Evolutionary conservation across 2,797 vertebrate genomes (phyloP).

Genomic region (Oreonectes daqikongensis): DNA sequence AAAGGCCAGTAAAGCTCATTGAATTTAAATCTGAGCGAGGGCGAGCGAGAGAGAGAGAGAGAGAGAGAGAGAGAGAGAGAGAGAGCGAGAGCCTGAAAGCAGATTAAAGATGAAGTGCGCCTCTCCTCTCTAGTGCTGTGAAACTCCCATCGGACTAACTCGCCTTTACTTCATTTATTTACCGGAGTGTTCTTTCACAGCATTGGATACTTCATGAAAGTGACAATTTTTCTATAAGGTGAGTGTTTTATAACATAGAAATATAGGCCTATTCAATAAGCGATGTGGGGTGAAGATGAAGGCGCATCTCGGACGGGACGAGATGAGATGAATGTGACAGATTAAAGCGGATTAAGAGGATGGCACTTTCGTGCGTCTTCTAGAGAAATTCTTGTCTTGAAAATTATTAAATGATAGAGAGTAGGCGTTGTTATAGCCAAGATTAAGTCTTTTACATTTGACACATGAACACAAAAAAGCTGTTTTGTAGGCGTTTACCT

Average conservation of each 20-base stretch:
- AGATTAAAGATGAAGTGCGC: conserved; percentile 44
- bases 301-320: conserved; percentile 16
- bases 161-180: conserved; percentile 30
- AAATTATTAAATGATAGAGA: neutral
- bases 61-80: conserved; percentile 17
- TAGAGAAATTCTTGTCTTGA: neutral
- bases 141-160: conserved; percentile 35
- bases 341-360: conserved; percentile 30
- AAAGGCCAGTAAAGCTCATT: neutral
- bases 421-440: too few species aligned
- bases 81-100: conserved; percentile 25
- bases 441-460: too few species aligned
- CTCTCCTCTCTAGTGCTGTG: conserved; percentile 1
- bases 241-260: conserved; percentile 12
- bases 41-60: conserved; percentile 14
- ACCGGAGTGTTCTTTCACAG: neutral
- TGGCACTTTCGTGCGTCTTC: neutral
- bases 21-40: neutral
- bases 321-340: neutral
- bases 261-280: neutral
- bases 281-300: conserved; percentile 5
- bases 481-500: neutral
- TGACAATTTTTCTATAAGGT: conserved; percentile 32
- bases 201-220: conserved; percentile 27
- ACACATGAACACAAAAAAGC: neutral